Evolutionary conservation across 2,888 invertebrate species (phyloP), one percentile per base, ranked within the genome.

Genomic region (Sesia bembeciformis): DNA sequence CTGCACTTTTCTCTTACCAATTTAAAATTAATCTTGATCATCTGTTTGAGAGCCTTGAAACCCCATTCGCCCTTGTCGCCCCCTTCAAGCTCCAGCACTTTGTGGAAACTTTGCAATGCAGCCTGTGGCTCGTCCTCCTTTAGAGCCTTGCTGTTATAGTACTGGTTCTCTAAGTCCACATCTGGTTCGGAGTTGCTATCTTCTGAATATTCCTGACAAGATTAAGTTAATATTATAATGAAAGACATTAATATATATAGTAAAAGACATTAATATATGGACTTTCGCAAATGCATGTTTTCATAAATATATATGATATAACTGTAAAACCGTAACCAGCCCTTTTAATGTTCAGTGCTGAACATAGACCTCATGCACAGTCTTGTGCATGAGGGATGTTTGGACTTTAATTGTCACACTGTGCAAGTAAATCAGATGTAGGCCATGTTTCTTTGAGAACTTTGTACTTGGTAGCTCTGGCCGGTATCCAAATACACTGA

Each of bases 51-150:
- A 0, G 99, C 99, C 82, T 99, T 99, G 81, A 99, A 99, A 0
- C 99, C 99, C 99, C 99, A 99, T 91, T 99, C 99, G 54, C 99
- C 99, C 81, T 99, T 99, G 65, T 99, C 98, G 0, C 97, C 97
- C 49, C 96, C 97, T 86, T 99, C 99, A 58, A 99, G 89, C 74
- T 99, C 98, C 61, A 99, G 86, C 5, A 99, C 99, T 84, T 97
- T 95, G 76, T 97, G 96, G 84, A 99, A 99, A 65, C 97, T 98
- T 60, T 95, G 93, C 58, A 99, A 85, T 0, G 99, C 99, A 5
- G 94, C 94, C 67, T 94, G 93, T 0, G 98, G 98, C 77, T 98
- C 97, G 86, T 98, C 98, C 84, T 99, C 99, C 76, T 99, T 99
- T 53, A 99, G 84, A 0, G 98, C 97, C 88, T 99, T 99, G 64